Conservation (phyloP, 2,797 vertebrate species). For the Liasis olivaceus region DNA sequence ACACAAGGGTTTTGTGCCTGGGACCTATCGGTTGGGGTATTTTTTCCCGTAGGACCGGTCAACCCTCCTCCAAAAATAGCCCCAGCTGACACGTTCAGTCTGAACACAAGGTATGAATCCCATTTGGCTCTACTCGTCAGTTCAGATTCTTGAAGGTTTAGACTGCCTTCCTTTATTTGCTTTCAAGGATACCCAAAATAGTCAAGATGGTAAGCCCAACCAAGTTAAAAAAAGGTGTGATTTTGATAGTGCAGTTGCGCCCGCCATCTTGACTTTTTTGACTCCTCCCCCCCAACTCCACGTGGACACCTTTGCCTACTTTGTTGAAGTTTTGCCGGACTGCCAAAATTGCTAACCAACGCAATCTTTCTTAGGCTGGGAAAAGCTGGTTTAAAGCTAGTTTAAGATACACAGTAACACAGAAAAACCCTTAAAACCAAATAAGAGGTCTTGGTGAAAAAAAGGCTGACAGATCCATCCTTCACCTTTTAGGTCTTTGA, state of each 20-base stretch:
- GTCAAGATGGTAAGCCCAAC: background rate
- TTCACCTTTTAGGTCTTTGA: conserved; percentile 85
- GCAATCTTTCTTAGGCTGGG: background rate
- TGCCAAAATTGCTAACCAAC: background rate
- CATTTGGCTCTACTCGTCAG: background rate
- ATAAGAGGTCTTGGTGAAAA: background rate
- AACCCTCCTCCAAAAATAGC: too few species aligned
- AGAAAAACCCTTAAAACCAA: background rate
- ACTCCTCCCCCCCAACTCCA: background rate
- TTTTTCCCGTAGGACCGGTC: too few species aligned
- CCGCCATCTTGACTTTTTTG: background rate
- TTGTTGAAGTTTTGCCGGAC: background rate
- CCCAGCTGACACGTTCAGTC: too few species aligned
- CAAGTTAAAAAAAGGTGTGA: background rate
- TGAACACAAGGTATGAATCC: background rate
- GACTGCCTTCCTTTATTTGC: background rate
- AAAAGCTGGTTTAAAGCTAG: background rate
- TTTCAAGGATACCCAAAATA: background rate
- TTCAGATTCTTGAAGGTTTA: background rate
- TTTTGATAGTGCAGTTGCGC: background rate
- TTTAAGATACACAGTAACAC: background rate
- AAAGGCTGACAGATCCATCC: background rate
- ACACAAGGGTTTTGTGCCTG: too few species aligned
- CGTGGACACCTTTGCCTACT: background rate
- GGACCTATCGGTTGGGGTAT: too few species aligned